These are phyloP conservation scores for Myotis myotis DNA, from an alignment of 2,797 vertebrate species.

Conservation along the genomic window DNA sequence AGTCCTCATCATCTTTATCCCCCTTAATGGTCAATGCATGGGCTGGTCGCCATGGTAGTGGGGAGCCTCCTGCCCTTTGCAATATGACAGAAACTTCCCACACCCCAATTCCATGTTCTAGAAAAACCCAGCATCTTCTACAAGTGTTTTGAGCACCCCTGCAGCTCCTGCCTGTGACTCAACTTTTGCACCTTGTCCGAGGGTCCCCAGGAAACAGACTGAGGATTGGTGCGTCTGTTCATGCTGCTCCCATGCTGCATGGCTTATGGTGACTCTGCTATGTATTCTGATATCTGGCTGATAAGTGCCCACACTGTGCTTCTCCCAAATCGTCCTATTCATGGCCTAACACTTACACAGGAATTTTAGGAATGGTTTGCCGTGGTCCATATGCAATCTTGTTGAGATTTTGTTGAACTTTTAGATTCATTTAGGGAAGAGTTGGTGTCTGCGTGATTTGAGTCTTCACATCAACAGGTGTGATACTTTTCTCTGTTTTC, in stretches of 20 bases:
- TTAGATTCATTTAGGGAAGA: neutral
- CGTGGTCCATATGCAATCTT: neutral
- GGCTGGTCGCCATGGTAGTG: accelerated
- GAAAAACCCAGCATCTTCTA: neutral
- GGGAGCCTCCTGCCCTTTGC: neutral
- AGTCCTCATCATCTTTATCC: accelerated
- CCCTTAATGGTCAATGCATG: accelerated
- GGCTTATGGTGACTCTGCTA: accelerated
- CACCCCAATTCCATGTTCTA: neutral
- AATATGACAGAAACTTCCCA: neutral
- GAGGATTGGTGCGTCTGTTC: accelerated
- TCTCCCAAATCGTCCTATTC: neutral
- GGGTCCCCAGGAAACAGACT: neutral
- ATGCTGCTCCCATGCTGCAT: accelerated
- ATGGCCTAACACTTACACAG: accelerated
- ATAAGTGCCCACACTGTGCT: accelerated
- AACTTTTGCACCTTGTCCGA: neutral
- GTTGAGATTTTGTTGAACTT: neutral
- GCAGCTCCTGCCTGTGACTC: accelerated
- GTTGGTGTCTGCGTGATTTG: neutral
- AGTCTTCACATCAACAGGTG: neutral
- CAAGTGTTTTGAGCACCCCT: neutral
- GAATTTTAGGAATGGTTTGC: neutral
- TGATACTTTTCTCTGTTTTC: neutral
- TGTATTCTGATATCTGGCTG: accelerated